A percentile compares a stretch with the other conserved stretches of the same genome.
These are phyloP conservation scores for Karalla daura DNA, from an alignment of 2,797 vertebrate species.

Conservation along the genomic window DNA sequence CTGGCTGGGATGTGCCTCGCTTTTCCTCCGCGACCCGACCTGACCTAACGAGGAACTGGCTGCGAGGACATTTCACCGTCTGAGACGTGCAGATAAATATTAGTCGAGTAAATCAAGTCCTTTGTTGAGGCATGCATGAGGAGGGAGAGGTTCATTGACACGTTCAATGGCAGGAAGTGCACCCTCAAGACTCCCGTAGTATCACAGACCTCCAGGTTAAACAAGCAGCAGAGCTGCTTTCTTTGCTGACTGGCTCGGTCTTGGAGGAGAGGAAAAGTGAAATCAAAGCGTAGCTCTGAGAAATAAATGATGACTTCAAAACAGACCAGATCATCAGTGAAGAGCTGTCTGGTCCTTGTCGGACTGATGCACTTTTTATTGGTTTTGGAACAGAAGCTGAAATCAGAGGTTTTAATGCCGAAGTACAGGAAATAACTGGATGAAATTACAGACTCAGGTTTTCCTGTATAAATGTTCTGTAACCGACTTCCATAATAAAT, in stretches of 20 bases:
- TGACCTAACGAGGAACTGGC: conserved; percentile 38
- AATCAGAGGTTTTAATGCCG: background rate
- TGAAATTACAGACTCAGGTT: background rate
- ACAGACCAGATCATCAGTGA: background rate
- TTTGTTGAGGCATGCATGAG: background rate
- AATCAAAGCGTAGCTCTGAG: background rate
- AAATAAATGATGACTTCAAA: background rate
- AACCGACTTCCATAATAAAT: background rate
- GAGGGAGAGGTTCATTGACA: background rate
- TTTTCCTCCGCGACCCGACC: conserved; percentile 6
- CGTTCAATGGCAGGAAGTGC: conserved; percentile 69
- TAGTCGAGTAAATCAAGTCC: conserved; percentile 26
- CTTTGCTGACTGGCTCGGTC: background rate
- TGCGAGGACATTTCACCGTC: conserved; percentile 48
- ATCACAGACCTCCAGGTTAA: conserved; percentile 38
- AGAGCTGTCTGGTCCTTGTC: background rate
- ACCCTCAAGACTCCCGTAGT: background rate
- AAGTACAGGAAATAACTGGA: conserved; percentile 12
- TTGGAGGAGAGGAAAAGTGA: background rate
- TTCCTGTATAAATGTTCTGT: background rate
- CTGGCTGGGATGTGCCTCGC: background rate
- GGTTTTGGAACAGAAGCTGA: background rate
- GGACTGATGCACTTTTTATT: background rate
- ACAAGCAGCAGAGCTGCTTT: conserved; percentile 43
- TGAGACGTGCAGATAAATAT: conserved; percentile 55